Conservation (phyloP, 2,113 vertebrate species). For the Plectropomus leopardus region DNA sequence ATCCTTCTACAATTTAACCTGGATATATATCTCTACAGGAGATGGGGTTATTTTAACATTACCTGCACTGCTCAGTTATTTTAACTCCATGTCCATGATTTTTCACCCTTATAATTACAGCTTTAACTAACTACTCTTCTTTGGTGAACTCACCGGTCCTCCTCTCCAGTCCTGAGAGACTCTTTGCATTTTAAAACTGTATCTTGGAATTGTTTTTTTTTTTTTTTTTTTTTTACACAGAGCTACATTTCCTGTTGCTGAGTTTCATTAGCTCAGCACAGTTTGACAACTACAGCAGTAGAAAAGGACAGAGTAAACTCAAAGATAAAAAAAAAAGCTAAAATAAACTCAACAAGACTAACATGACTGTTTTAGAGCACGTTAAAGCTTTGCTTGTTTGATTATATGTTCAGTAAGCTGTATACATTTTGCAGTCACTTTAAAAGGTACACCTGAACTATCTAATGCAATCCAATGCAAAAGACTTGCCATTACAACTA, state of each 20-base stretch:
- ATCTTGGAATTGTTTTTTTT: too few species aligned
- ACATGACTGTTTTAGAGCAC: too few species aligned
- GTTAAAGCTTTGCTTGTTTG: too few species aligned
- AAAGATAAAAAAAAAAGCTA: too few species aligned
- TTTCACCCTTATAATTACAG: background rate
- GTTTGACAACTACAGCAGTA: background rate
- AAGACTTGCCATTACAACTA: background rate
- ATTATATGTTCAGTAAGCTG: background rate
- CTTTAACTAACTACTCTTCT: background rate
- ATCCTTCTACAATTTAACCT: background rate
- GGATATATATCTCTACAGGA: too few species aligned
- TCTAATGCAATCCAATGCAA: background rate
- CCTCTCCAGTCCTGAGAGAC: background rate
- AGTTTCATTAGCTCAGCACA: background rate
- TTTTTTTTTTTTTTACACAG: too few species aligned
- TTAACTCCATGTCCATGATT: background rate
- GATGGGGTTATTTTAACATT: background rate
- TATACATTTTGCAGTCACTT: background rate
- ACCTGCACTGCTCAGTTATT: background rate
- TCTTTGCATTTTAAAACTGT: constrained; percentile 1
- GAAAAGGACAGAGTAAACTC: background rate
- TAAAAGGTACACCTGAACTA: background rate
- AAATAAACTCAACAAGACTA: too few species aligned
- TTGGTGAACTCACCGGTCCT: background rate
- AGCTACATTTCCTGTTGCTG: background rate